Conservation (phyloP, 2,113 vertebrate species). For the Myiopsitta monachus region DNA sequence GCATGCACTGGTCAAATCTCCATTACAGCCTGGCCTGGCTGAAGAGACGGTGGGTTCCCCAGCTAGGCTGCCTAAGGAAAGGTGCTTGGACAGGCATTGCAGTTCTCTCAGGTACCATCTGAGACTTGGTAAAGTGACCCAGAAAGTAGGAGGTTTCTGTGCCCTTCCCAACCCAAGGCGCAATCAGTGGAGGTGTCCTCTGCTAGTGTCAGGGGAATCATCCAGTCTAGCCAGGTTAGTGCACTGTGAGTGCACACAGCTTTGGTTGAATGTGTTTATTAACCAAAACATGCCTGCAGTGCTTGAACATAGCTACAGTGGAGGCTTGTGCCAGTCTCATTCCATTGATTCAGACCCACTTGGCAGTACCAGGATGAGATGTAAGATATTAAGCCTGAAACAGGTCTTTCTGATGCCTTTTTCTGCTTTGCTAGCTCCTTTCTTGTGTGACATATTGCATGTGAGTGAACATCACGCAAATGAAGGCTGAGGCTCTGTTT, state of each 20-base stretch:
- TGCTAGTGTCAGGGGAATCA: not conserved
- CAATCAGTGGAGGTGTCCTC: not conserved
- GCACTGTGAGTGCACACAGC: not conserved
- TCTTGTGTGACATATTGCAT: not conserved
- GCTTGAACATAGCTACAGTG: not conserved
- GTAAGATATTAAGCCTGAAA: not conserved
- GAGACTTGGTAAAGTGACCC: not conserved
- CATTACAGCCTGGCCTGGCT: not conserved
- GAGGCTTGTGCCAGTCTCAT: not conserved
- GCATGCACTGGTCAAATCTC: not conserved
- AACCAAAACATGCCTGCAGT: not conserved
- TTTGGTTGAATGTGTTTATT: not conserved
- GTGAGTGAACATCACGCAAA: not conserved
- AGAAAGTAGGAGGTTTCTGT: not conserved
- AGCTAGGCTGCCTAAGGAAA: not conserved
- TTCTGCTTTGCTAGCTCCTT: not conserved
- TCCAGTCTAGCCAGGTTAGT: rapidly evolving
- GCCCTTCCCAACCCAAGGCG: not conserved
- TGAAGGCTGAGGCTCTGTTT: not conserved
- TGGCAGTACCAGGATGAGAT: not conserved
- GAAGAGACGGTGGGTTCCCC: not conserved
- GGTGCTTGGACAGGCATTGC: not conserved
- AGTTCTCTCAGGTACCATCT: not conserved
- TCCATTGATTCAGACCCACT: not conserved
- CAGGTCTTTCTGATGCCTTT: not conserved